phyloP scores from a whole-genome alignment of 1,140 invertebrate species.

The Zaprionus inermis region DNA sequence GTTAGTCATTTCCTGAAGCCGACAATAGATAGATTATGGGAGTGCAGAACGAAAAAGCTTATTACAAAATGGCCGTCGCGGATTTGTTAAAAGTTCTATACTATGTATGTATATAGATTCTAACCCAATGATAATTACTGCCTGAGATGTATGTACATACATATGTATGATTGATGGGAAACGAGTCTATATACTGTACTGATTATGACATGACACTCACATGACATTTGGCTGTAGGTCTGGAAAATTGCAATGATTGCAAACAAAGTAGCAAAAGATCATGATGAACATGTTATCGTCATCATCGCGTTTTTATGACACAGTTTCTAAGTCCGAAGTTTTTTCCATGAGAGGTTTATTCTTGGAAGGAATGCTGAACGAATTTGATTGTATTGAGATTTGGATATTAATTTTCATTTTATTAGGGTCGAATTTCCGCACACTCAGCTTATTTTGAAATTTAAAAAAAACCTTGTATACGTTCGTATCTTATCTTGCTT shows the following conservation, averaged over 20 bases:
- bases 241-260: constrained; percentile 38
- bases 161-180: constrained; percentile 37
- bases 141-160: not conserved
- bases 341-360: not conserved
- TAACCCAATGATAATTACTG: constrained; percentile 27
- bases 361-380: not conserved
- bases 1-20: constrained; percentile 60
- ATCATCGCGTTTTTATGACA: not conserved
- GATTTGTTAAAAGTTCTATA: constrained; percentile 27
- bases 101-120: constrained; percentile 16
- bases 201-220: constrained; percentile 50
- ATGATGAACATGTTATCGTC: not conserved
- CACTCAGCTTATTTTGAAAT: not conserved
- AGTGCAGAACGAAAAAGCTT: not conserved
- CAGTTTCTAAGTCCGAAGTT: not conserved
- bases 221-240: constrained; percentile 36
- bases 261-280: constrained; percentile 40
- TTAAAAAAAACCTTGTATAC: not conserved
- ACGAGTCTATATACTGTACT: constrained; percentile 44
- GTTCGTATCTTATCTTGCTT: not conserved
- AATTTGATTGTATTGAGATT: not conserved
- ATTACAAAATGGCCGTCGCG: constrained; percentile 44
- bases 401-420: not conserved
- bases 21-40: constrained; percentile 48
- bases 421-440: not conserved